Base-by-base conservation (phyloP, 2,113 vertebrate genomes). In the Myiozetetes cayanensis region DNA sequence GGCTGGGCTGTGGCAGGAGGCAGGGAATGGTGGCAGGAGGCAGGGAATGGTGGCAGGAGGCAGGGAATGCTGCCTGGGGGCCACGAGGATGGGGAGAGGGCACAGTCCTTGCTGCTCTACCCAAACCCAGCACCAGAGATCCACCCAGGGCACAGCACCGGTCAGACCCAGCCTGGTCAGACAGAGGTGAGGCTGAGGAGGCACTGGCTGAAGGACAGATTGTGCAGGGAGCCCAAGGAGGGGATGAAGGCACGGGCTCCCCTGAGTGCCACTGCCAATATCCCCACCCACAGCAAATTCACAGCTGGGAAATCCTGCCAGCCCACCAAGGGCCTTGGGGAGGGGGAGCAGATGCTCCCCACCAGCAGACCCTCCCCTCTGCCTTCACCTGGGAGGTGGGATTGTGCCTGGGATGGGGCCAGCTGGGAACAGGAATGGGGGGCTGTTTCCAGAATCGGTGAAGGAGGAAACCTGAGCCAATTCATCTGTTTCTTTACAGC, bases 61-160 rank as follows among this genome's bases (percentile, higher is more conserved):
- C 58, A 33, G 27, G 83, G 70, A 85, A 7, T 5, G 3, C 23
- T 72, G 68, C 37, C 56, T 3, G 0, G 39, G 21, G 2, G 1
- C 53, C 28, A 11, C 12, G 1, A 1, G 49, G 44, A 15, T 5
- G 7, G 28, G 21, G 28, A 37, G 44, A 30, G 68, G 21, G 21
- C 19, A n/a, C 2, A 4, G 35, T 4, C 55, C 41, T 71, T 21
- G 1, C 14, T 62, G 30, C 30, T 50, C 8, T 4, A 31, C 27
- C 65, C 12, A 10, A 15, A 50, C 41, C 73, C 2, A 1, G 52
- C 10, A 39, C 58, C 90, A 12, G 41, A 35, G 63, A 24, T 17
- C 0, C 0, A 8, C 8, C 41, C 3, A 2, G 35, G 31, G 10
- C 43, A 63, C 1, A 1, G 12, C 71, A 7, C 31, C 30, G 8